Evolutionary conservation across 2,113 vertebrate species (phyloP), one percentile per base, ranked within the genome.

Genomic region (Amia ocellicauda): DNA sequence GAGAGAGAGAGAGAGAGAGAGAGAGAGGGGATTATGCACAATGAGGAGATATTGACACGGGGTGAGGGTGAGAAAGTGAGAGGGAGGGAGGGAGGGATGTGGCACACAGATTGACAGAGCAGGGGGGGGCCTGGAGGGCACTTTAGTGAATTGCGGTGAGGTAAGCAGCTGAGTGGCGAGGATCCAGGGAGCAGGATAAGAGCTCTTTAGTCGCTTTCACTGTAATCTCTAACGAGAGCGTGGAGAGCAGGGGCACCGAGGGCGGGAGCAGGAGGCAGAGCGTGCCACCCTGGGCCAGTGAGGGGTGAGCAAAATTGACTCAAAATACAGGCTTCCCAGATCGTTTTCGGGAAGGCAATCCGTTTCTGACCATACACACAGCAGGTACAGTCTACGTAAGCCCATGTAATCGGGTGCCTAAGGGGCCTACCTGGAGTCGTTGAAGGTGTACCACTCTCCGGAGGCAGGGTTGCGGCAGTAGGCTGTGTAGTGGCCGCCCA

Each of bases 401-500:
- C 31, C 31, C 31, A 1, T 11, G 10, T 47, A 47, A 13, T 47
- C 43, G 10, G 13, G n/a, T n/a, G n/a, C 43, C 4, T 2, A n/a
- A 29, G 3, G 11, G 17, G 16, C 69, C 80, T 85, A 98, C 96
- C 95, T 93, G 75, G 91, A 90, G 86, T 98, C 96, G 0, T 98
- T 98, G 87, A 93, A 98, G 20, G 80, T 91, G 85, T 95, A 89
- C 96, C 96, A 98, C 63, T 98, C 95, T 26, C 91, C 91, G 5
- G 92, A 89, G 22, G 79, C 71, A 0, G 93, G 89, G 74, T 89
- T 96, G 65, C 87, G 94, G 82, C 96, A 98, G 83, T 92, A 98
- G n/a, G 95, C 93, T 0, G 95, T 98, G 78, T 98, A 98, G 66
- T 98, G 96, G 41, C 96, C 95, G 13, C 95, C 95, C 89, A 96